These are phyloP conservation scores for Apamea monoglypha DNA, from an alignment of 2,888 invertebrate species.

Conservation along the genomic window DNA sequence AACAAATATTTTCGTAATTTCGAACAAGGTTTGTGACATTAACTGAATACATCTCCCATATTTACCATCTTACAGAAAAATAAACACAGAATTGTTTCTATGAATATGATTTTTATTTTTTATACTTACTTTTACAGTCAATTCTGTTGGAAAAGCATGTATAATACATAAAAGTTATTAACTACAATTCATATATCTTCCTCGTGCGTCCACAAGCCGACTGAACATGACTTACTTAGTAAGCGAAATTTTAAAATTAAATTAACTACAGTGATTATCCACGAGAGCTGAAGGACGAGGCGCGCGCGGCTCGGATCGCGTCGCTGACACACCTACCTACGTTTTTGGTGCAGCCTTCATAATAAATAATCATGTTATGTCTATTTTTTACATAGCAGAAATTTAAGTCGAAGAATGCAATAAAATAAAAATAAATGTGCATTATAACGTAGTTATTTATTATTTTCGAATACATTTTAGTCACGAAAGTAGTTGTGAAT, in stretches of 20 bases:
- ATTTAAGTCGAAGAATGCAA: slow-evolving; percentile 76
- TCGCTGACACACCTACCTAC: slow-evolving; percentile 70
- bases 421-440: slow-evolving; percentile 75
- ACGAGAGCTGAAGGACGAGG: slow-evolving; percentile 64
- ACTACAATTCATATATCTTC: slow-evolving; percentile 85
- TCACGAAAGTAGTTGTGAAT: slow-evolving; percentile 63
- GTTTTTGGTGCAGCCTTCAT: slow-evolving; percentile 78
- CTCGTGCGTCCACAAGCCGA: slow-evolving; percentile 85
- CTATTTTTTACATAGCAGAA: slow-evolving; percentile 76
- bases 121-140: slow-evolving; percentile 89
- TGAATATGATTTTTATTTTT: slow-evolving; percentile 87
- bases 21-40: slow-evolving; percentile 90
- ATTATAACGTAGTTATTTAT: slow-evolving; percentile 72
- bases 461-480: slow-evolving; percentile 69
- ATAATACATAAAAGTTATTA: slow-evolving; percentile 89
- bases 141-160: slow-evolving; percentile 89
- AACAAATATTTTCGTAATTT: slow-evolving; percentile 90
- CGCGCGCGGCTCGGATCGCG: slow-evolving; percentile 47
- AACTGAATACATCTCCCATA: slow-evolving; percentile 90
- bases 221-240: slow-evolving; percentile 86
- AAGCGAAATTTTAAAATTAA: slow-evolving; percentile 87
- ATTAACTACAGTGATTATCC: slow-evolving; percentile 79
- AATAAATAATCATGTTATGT: slow-evolving; percentile 78
- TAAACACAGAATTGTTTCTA: slow-evolving; percentile 90
- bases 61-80: slow-evolving; percentile 85